A percentile compares a stretch with the other conserved stretches of the same genome.
Conservation (phyloP, 2,888 invertebrate genomes). For the Prenolepis imparis region DNA sequence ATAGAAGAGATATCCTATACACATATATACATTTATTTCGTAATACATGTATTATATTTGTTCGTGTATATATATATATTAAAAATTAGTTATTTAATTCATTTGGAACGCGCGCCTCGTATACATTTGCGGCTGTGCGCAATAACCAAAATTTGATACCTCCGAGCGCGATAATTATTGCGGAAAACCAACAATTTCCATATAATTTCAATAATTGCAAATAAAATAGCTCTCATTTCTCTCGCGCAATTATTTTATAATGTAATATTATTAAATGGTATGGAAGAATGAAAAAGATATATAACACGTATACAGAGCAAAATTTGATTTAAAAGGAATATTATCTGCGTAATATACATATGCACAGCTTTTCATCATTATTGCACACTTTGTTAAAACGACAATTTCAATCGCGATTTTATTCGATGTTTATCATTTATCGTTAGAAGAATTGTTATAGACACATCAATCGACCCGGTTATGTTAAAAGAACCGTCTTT, state of each 20-base stretch:
- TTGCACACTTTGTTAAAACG: background rate
- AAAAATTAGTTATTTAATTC: constrained; percentile 30
- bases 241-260: background rate
- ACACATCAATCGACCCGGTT: background rate
- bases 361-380: background rate
- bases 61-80: background rate
- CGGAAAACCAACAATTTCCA: constrained; percentile 45
- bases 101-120: background rate
- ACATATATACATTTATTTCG: background rate
- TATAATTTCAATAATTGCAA: constrained; percentile 46
- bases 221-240: constrained; percentile 38
- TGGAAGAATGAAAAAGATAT: background rate
- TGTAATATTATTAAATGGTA: constrained; percentile 16
- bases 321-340: background rate
- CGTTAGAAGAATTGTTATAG: background rate
- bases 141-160: constrained; percentile 29
- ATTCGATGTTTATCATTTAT: constrained; percentile 9
- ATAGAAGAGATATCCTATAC: no score
- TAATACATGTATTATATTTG: background rate
- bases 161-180: constrained; percentile 40
- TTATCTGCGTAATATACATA: background rate
- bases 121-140: background rate
- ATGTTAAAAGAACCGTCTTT: background rate
- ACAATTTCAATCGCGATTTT: background rate
- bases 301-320: background rate